These are phyloP conservation scores for Heptranchias perlo DNA, from an alignment of 2,113 vertebrate genomes.

Conservation along the genomic window DNA sequence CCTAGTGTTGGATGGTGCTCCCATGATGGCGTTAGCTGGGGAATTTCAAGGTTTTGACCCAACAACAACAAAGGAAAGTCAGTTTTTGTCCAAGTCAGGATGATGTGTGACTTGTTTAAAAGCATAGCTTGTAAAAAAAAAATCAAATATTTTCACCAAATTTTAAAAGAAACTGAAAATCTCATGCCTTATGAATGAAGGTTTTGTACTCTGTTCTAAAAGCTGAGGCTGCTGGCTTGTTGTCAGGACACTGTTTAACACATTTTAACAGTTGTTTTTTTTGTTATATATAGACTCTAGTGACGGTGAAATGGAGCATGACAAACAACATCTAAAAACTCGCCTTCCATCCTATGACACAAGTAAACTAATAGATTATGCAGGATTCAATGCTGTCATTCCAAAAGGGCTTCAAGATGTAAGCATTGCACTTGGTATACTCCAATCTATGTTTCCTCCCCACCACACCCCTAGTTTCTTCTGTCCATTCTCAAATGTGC, in stretches of 20 bases:
- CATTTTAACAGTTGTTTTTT: conserved; percentile 23
- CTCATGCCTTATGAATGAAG: background rate
- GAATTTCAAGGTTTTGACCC: background rate
- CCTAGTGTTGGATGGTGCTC: no score
- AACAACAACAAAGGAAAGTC: background rate
- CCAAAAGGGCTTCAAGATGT: conserved; percentile 78
- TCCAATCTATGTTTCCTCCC: background rate
- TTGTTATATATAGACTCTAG: conserved; percentile 53
- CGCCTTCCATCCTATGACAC: conserved; percentile 74
- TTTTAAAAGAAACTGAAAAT: background rate
- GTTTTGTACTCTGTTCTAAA: background rate
- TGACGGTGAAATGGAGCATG: conserved; percentile 52
- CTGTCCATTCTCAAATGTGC: background rate
- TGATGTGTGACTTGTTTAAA: background rate
- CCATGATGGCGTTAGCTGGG: no score
- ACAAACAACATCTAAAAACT: conserved; percentile 48
- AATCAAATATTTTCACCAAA: background rate
- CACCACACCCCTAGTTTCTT: background rate
- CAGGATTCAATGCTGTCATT: conserved; percentile 82
- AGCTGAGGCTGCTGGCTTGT: background rate
- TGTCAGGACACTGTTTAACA: background rate
- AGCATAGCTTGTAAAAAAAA: background rate
- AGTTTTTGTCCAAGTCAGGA: background rate
- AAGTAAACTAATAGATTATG: conserved; percentile 85
- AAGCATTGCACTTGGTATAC: conserved; percentile 52